These are phyloP conservation scores for Heloderma charlesbogerti DNA, from an alignment of 2,113 vertebrate genomes.

Conservation along the genomic window DNA sequence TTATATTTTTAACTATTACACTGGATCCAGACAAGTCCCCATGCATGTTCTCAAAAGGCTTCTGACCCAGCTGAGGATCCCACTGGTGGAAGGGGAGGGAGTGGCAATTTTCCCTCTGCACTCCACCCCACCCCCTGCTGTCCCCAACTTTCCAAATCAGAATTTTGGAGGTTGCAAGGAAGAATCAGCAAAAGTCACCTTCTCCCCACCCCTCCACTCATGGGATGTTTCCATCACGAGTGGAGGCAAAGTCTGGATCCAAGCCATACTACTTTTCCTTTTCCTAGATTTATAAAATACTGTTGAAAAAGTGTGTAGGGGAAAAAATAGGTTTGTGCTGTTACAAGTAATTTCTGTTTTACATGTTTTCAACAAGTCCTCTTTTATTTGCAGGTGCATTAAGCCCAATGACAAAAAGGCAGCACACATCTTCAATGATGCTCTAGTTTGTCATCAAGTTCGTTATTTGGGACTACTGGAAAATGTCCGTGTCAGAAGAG, in stretches of 20 bases:
- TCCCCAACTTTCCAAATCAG: too few relatives aligned
- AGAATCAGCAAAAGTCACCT: too few relatives aligned
- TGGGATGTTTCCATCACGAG: too few relatives aligned
- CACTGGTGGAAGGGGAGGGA: background rate
- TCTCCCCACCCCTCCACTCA: background rate
- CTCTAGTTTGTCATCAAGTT: conserved; percentile 92
- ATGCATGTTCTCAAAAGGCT: background rate
- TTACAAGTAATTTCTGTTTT: background rate
- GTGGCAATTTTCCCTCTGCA: background rate
- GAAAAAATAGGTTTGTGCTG: background rate
- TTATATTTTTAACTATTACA: background rate
- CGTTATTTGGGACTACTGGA: conserved; percentile 95
- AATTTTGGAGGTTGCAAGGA: too few relatives aligned
- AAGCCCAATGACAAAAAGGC: conserved; percentile 98
- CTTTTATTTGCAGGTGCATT: conserved; percentile 85
- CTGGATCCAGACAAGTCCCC: background rate
- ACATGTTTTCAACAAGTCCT: background rate
- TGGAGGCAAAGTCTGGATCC: background rate
- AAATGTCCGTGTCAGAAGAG: conserved; percentile 93
- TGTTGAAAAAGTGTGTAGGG: background rate
- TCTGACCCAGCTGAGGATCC: background rate
- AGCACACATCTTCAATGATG: conserved; percentile 89
- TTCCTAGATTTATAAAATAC: background rate
- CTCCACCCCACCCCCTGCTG: too few relatives aligned
- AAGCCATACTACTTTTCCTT: background rate